Percentiles rank a stretch among this genome's conserved stretches.
phyloP scores from a whole-genome alignment of 2,888 invertebrate species.

The Tiliacea aurago region DNA sequence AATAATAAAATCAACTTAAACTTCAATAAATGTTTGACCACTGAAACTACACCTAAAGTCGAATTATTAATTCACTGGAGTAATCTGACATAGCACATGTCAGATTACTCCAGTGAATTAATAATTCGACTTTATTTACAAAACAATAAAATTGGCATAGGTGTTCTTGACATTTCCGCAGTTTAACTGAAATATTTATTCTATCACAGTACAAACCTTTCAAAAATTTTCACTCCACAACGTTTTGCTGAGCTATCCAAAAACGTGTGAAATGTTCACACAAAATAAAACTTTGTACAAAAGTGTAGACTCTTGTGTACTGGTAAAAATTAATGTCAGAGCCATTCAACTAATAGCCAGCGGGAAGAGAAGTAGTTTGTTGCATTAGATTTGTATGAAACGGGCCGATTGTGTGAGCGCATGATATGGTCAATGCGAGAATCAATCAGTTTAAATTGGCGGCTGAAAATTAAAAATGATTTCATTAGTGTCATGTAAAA shows the following conservation, averaged over 20 bases:
- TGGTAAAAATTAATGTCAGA: slow-evolving; percentile 71
- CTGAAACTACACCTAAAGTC: too few species aligned
- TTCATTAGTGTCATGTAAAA: background rate
- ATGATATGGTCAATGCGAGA: slow-evolving; percentile 29
- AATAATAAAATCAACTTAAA: too few species aligned
- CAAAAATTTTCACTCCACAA: slow-evolving; percentile 13
- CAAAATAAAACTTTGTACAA: slow-evolving; percentile 30
- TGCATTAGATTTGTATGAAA: slow-evolving; percentile 70
- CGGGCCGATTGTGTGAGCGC: slow-evolving; percentile 33
- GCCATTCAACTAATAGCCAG: slow-evolving; percentile 71
- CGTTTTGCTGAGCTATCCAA: slow-evolving; percentile 12
- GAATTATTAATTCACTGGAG: too few species aligned
- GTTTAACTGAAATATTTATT: background rate
- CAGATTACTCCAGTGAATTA: too few species aligned
- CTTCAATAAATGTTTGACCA: too few species aligned
- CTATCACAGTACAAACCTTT: background rate
- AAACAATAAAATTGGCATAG: too few species aligned
- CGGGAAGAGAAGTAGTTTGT: slow-evolving; percentile 72
- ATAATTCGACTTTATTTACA: too few species aligned
- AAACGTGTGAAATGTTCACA: slow-evolving; percentile 21
- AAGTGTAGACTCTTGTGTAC: slow-evolving; percentile 47
- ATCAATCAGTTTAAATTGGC: background rate
- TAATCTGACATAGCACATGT: too few species aligned
- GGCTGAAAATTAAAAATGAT: background rate
- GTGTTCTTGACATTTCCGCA: background rate